phyloP scores from a whole-genome alignment of 2,888 invertebrate species.

The Dorcus parallelipipedus region DNA sequence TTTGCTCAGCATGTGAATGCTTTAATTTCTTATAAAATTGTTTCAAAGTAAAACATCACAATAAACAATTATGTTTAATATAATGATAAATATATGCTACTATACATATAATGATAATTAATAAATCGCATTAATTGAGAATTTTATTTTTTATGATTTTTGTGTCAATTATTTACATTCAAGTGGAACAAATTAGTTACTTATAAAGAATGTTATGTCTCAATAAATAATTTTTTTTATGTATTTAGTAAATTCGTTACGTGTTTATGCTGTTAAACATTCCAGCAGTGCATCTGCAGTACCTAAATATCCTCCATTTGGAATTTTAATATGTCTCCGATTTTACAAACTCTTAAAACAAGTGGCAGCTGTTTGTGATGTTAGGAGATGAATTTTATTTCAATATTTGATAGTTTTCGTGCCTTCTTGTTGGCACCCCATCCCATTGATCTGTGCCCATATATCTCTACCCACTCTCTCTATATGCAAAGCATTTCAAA shows the following conservation, averaged over 20 bases:
- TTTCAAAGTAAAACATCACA: too few relatives aligned
- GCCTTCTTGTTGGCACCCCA: constrained; percentile 36
- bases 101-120: too few relatives aligned
- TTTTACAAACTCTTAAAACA: constrained; percentile 52
- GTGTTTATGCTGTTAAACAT: constrained; percentile 19
- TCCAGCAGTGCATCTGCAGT: constrained; percentile 10
- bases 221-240: not conserved
- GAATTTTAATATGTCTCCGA: constrained; percentile 51
- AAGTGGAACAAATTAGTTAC: too few relatives aligned
- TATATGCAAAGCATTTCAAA: constrained; percentile 50
- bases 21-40: too few relatives aligned
- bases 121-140: too few relatives aligned
- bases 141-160: too few relatives aligned
- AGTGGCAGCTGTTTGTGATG: constrained; percentile 52
- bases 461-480: constrained; percentile 37
- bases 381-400: constrained; percentile 53
- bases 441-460: constrained; percentile 14
- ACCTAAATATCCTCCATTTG: constrained; percentile 12
- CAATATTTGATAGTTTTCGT: constrained; percentile 53
- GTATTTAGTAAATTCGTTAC: not conserved
- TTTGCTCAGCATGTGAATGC: too few relatives aligned
- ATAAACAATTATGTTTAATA: too few relatives aligned
- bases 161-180: too few relatives aligned
- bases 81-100: too few relatives aligned
- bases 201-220: too few relatives aligned